Conservation (phyloP, 2,888 invertebrate genomes). For the Anthophora plumipes region DNA sequence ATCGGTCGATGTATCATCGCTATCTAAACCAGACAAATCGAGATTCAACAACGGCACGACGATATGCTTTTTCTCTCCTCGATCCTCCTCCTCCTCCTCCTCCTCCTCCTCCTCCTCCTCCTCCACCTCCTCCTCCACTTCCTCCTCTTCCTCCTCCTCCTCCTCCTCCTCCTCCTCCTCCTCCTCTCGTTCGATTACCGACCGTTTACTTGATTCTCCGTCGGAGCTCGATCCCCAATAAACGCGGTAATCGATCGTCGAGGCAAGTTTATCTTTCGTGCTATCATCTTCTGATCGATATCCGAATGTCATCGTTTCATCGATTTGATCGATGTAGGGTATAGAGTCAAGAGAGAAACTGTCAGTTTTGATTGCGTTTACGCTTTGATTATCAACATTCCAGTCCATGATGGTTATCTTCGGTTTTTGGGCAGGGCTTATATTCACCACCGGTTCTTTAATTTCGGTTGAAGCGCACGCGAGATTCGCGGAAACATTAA, state of each 20-base stretch:
- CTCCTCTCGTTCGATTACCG: not conserved
- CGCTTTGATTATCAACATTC: too few species aligned
- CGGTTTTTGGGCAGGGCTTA: not conserved
- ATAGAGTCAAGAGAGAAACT: constrained; percentile 56
- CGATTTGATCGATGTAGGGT: constrained; percentile 77
- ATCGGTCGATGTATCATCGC: constrained; percentile 77
- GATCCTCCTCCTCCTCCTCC: not conserved
- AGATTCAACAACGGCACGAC: constrained; percentile 81
- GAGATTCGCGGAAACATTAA: not conserved
- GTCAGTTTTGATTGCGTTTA: not conserved
- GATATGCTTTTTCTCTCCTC: constrained; percentile 59
- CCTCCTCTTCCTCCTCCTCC: constrained; percentile 31
- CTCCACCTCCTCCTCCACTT: too few species aligned
- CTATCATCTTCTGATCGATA: not conserved
- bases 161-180: not conserved
- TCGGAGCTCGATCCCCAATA: not conserved
- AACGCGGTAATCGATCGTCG: too few species aligned
- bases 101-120: constrained; percentile 31
- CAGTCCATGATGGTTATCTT: not conserved
- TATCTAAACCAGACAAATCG: constrained; percentile 82
- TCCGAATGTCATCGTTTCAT: constrained; percentile 34
- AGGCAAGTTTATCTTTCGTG: too few species aligned
- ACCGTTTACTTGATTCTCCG: not conserved
- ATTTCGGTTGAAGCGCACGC: not conserved
- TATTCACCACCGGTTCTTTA: not conserved